Percentiles rank a stretch among this genome's conserved stretches.
Evolutionary conservation across 35 echinoderm and acorn worm genomes (phyloP).

Genomic region (Holothuria glaberrima): DNA sequence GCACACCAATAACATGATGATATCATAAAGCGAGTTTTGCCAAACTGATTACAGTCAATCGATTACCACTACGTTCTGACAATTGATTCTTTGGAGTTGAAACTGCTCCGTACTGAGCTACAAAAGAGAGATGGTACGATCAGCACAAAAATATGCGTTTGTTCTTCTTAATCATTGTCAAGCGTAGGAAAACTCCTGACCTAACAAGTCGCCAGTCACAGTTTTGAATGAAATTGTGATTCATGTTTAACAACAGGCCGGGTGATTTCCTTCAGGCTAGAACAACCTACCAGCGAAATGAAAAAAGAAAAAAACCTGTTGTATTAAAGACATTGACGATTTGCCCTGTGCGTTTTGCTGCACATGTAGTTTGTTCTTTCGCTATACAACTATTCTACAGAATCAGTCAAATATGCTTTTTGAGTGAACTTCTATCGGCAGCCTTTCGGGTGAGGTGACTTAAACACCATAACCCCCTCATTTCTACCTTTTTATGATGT

Average conservation of each 20-base stretch:
- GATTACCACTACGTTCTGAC: too few relatives aligned
- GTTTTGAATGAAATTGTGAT: conserved; percentile 32
- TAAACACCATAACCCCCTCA: not conserved
- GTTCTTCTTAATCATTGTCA: too few relatives aligned
- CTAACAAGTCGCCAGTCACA: too few relatives aligned
- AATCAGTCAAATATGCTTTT: not conserved
- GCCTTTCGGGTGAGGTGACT: not conserved
- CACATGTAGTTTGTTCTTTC: not conserved
- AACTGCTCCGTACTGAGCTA: too few relatives aligned
- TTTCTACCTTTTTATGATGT: too few relatives aligned
- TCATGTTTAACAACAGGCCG: not conserved
- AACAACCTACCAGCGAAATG: not conserved
- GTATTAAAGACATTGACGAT: not conserved
- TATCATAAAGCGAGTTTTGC: too few relatives aligned
- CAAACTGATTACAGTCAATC: too few relatives aligned
- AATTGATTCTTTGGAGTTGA: too few relatives aligned
- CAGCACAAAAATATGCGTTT: too few relatives aligned
- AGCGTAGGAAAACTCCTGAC: too few relatives aligned
- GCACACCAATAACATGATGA: too few relatives aligned
- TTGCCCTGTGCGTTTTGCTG: not conserved
- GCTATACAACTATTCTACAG: not conserved
- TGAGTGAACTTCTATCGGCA: not conserved
- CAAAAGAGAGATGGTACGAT: too few relatives aligned
- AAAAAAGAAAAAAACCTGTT: not conserved
- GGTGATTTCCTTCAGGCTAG: not conserved